Percentiles rank a stretch among this genome's conserved stretches.
These are phyloP conservation scores for Harlomillsia oculata DNA, from an alignment of 1,140 invertebrate genomes.

Conservation along the genomic window DNA sequence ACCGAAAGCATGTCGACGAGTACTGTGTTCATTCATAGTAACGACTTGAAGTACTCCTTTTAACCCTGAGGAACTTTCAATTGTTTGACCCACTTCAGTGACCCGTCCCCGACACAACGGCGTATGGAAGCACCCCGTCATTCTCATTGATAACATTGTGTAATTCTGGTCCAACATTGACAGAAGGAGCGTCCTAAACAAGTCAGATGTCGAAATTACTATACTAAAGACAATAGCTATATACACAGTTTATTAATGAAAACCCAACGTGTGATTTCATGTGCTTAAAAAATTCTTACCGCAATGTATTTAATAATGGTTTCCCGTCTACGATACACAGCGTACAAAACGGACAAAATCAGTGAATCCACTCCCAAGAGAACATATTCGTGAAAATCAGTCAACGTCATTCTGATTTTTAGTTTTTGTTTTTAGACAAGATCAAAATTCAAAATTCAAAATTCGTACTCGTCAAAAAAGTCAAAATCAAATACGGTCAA, in stretches of 20 bases:
- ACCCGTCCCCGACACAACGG: conserved; percentile 23
- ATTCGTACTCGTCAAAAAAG: neutral
- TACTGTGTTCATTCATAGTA: conserved; percentile 30
- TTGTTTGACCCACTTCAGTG: conserved; percentile 5
- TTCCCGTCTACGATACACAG: conserved; percentile 14
- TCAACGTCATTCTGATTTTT: conserved; percentile 4
- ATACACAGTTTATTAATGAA: too few species aligned
- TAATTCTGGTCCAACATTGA: conserved; percentile 24
- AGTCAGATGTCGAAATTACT: too few species aligned
- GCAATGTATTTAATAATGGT: conserved; percentile 22
- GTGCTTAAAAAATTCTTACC: conserved; percentile 14
- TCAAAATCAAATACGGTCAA: neutral
- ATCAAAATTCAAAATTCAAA: neutral
- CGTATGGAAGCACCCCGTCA: conserved; percentile 21
- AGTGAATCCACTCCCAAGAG: conserved; percentile 23
- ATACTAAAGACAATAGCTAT: too few species aligned
- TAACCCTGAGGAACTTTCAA: conserved; percentile 17
- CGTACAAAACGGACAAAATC: conserved; percentile 15
- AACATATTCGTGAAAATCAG: conserved; percentile 20
- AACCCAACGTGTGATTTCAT: too few species aligned
- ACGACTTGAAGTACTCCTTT: conserved; percentile 31
- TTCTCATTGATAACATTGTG: conserved; percentile 12
- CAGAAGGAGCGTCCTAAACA: conserved; percentile 30
- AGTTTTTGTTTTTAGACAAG: neutral
- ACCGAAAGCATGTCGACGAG: conserved; percentile 23